Evolutionary conservation across 2,888 invertebrate genomes (phyloP), one percentile per base, ranked within the genome.

Genomic region (Theodoxus fluviatilis): DNA sequence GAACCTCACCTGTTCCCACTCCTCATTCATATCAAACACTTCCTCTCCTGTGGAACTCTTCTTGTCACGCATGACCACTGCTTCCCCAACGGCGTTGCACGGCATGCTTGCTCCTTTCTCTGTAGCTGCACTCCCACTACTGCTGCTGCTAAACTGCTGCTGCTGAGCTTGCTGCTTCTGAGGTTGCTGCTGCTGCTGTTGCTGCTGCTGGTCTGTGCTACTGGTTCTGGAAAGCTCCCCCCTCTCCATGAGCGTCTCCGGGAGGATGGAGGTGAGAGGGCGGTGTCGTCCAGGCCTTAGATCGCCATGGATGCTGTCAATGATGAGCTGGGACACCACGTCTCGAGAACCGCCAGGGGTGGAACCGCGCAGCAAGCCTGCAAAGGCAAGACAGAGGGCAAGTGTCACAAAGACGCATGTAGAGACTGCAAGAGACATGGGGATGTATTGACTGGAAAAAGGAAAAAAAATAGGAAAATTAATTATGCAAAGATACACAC

Each of bases 1-100:
- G 22, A 9, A 25, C n/a, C 70, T 57, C 73, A 85, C 85, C 82
- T 96, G 94, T 33, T 94, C 94, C 94, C 97, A 96, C 89, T 97
- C 96, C 88, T 95, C 95, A 37, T 70, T 70, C 55, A 73, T 74
- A 52, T 73, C 75, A 63, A 75, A 75, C 18, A 72, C 71, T 37
- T 71, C 70, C 7, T 71, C 71, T 0, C 68, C 7, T 22, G 12
- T n/a, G 31, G 12, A 12, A 15, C 9, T 43, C 43, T 43, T 15
- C 3, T n/a, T 55, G 28, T 31, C 33, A 31, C 33, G 22, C 49
- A 9, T 31, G 31, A 28, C 52, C 38, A 33, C 31, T 28, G n/a
- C 55, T 37, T 43, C 25, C 12, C 33, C 25, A 57, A 57, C 28
- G n/a, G 7, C 68, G 31, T 37, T 18, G 15, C 33, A 63, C 9